Evolutionary conservation across 2,113 vertebrate species (phyloP), one percentile per base, ranked within the genome.

Genomic region (Corythoichthys intestinalis): DNA sequence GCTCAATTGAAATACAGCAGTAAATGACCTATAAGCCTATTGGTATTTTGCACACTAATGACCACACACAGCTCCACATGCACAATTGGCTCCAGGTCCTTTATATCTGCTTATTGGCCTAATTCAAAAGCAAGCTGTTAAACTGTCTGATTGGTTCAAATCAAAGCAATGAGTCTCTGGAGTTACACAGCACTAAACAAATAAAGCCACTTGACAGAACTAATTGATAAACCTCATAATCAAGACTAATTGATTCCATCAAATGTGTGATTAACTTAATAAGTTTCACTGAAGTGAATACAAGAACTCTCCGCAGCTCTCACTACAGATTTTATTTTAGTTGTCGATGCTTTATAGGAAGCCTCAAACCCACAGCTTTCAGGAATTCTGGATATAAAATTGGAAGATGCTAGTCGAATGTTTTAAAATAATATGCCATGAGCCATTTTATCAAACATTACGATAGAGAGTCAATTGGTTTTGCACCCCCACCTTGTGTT

Each of bases 161-260:
- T 90, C 79, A 82, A 71, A 80, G 74, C 11, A 66, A 81, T 76
- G 77, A 84, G 80, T 79, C 66, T 69, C 57, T 63, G 53, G 72
- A 71, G 70, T 58, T 71, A 61, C 67, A 72, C 57, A 83, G 77
- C 63, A 67, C 67, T 2, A 63, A 12, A 44, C 69, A 11, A 57
- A 68, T 78, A 80, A 64, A 87, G 76, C 63, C 83, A 75, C 82
- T 83, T 35, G 65, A 79, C 71, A 20, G 67, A 69, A 72, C 66
- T 84, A 78, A 88, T 88, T 82, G 83, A 78, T 57, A 35, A 79
- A 65, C 79, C 79, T 84, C 57, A 73, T 46, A 70, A 80, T 78
- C 70, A 69, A 44, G 0, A 60, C 65, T 80, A 83, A 89, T 80
- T 88, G 85, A 76, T 83, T 80, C 81, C 87, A 89, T 90, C 85